Conservation (phyloP, 2,888 invertebrate genomes). For the Machimus rusticus region DNA sequence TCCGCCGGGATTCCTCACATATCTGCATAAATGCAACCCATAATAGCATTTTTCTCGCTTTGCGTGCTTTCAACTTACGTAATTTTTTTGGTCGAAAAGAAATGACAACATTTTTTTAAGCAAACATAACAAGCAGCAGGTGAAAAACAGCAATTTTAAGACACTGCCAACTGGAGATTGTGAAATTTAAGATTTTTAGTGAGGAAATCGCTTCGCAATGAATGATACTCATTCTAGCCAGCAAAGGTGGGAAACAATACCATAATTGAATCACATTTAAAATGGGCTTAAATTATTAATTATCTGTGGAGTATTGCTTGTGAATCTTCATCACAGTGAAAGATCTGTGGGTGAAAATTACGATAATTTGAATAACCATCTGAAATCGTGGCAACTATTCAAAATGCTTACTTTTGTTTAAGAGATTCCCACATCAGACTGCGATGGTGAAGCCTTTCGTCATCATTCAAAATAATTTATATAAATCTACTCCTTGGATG, state of each 20-base stretch:
- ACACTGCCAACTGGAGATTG: not conserved
- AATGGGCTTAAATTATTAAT: not conserved
- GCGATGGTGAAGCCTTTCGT: not conserved
- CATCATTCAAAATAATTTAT: not conserved
- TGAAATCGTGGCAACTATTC: not conserved
- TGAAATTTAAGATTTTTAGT: constrained; percentile 11
- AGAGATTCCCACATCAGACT: not conserved
- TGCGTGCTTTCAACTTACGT: not conserved
- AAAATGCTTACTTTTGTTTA: not conserved
- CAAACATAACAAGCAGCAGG: not conserved
- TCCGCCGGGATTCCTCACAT: not conserved
- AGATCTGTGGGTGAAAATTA: not conserved
- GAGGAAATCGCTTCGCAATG: not conserved
- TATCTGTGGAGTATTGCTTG: not conserved
- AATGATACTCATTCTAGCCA: not conserved
- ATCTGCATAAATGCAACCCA: not conserved
- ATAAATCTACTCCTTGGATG: not conserved
- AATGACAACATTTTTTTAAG: not conserved
- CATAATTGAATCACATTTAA: not conserved
- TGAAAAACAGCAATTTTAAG: not conserved
- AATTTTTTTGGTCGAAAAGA: not conserved
- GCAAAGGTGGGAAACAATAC: not conserved
- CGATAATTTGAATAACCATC: not conserved
- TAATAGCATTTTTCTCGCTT: not conserved
- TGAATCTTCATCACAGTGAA: not conserved